A percentile compares a stretch with the other conserved stretches of the same genome.
phyloP scores from a whole-genome alignment of 35 echinoderm and acorn worm genomes.

The Heliocidaris erythrogramma region DNA sequence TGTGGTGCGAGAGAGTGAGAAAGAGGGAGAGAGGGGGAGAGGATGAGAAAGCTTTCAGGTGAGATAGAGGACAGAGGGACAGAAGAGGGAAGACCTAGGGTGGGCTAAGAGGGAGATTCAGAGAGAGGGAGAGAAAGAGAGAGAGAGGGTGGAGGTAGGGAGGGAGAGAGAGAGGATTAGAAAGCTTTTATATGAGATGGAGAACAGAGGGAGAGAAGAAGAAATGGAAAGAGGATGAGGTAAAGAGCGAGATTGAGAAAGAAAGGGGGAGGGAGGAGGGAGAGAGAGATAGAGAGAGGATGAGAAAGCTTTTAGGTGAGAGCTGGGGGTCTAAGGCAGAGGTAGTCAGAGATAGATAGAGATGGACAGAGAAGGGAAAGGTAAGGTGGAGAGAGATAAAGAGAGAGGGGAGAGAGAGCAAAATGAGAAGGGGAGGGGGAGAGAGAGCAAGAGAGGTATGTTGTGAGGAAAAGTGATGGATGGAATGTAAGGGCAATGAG shows the following conservation, averaged over 20 bases:
- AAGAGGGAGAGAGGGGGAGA: background rate
- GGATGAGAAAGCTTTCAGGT: background rate
- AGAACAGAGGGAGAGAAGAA: background rate
- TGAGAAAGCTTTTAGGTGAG: background rate
- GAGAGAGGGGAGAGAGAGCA: background rate
- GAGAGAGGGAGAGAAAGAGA: background rate
- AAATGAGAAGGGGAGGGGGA: background rate
- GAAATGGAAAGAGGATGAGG: background rate
- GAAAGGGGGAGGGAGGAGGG: background rate
- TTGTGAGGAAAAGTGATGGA: background rate
- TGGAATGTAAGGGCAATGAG: background rate
- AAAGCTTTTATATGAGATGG: background rate
- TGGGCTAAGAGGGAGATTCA: too few species aligned
- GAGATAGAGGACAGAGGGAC: background rate
- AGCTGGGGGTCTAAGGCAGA: background rate
- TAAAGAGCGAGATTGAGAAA: background rate
- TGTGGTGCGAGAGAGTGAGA: background rate
- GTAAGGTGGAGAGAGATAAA: background rate
- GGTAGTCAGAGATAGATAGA: background rate
- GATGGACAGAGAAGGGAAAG: background rate
- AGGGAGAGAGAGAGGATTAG: background rate
- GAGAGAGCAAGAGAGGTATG: background rate
- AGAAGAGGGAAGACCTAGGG: too few species aligned
- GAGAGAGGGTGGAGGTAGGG: background rate
- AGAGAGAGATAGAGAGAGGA: background rate